Conservation (phyloP, 2,797 vertebrate genomes). For the Crax fasciolata region DNA sequence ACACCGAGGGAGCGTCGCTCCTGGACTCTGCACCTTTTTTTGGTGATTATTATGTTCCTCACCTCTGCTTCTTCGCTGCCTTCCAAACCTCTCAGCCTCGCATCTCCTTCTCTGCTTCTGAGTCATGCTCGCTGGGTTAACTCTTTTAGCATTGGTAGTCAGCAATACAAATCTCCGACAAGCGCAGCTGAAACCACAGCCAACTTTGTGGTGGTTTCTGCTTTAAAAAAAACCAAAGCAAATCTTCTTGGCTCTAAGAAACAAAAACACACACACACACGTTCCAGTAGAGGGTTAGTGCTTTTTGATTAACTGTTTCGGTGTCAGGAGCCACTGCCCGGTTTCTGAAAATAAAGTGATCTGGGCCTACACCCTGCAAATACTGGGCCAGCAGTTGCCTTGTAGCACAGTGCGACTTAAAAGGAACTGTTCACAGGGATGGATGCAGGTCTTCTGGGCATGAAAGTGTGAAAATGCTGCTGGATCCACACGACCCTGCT, state of each 20-base stretch:
- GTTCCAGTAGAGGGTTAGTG: constrained; percentile 40
- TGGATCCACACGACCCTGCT: neutral
- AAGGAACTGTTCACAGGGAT: neutral
- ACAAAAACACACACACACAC: constrained; percentile 53
- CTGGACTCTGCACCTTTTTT: constrained; percentile 76
- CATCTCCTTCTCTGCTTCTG: constrained; percentile 67
- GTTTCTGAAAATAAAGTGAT: constrained; percentile 20
- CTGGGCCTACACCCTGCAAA: constrained; percentile 7
- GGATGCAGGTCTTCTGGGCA: fast-evolving
- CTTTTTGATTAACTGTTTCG: constrained; percentile 71
- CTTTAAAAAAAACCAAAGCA: constrained; percentile 68
- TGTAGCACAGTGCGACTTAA: neutral
- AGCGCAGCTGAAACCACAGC: constrained; percentile 68
- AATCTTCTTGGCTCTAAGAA: constrained; percentile 65
- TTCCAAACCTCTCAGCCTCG: constrained; percentile 55
- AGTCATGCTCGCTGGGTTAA: constrained; percentile 73
- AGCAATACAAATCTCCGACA: constrained; percentile 45
- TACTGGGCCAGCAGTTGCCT: neutral
- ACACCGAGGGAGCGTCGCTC: constrained; percentile 77
- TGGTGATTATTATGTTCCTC: constrained; percentile 70
- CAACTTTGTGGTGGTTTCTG: constrained; percentile 74
- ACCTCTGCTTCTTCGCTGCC: constrained; percentile 66
- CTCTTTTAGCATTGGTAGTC: constrained; percentile 79
- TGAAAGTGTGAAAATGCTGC: neutral
- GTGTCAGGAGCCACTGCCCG: constrained; percentile 3